Conservation (phyloP, 2,797 vertebrate genomes). For the Siniperca undulata region DNA sequence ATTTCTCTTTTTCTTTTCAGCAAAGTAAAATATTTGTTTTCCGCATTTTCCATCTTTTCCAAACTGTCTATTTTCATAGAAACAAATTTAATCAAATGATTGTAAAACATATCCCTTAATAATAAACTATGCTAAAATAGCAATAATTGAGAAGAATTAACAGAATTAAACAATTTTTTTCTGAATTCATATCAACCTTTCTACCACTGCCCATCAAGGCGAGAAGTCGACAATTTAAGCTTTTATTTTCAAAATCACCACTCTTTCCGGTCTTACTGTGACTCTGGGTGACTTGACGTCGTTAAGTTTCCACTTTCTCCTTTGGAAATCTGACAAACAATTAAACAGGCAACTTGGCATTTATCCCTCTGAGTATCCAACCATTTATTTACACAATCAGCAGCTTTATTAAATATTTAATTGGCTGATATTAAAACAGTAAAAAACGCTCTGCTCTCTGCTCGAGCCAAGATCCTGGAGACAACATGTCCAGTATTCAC, state of each 20-base stretch:
- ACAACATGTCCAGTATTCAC: not conserved
- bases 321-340: not conserved
- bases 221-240: rapidly evolving
- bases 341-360: not conserved
- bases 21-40: not conserved
- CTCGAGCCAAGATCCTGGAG: not conserved
- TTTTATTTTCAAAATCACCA: conserved; percentile 9
- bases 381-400: not conserved
- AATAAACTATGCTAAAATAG: not conserved
- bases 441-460: not conserved
- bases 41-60: not conserved
- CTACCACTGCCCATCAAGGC: too few relatives aligned
- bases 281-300: not conserved
- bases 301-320: not conserved
- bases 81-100: not conserved
- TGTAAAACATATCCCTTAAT: not conserved
- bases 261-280: not conserved
- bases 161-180: not conserved
- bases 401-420: not conserved
- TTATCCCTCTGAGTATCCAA: not conserved
- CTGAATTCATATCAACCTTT: not conserved
- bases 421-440: not conserved
- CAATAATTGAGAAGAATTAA: not conserved
- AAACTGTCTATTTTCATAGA: not conserved
- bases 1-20: too few relatives aligned